A percentile compares a stretch with the other conserved stretches of the same genome.
phyloP scores from a whole-genome alignment of 2,113 vertebrate species.

The Suricata suricatta region DNA sequence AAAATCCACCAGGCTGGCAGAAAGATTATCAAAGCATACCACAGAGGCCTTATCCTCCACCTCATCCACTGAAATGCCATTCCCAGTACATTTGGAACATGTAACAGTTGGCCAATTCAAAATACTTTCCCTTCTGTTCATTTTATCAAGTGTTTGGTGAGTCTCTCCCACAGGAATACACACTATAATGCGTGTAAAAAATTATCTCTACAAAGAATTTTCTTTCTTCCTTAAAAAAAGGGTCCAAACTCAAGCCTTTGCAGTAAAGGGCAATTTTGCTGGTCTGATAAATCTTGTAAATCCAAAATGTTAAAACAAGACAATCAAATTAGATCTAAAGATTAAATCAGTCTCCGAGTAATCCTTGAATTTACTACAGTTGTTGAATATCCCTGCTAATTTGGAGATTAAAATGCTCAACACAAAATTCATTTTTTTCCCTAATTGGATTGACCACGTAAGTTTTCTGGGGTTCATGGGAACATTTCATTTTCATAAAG shows the following conservation, averaged over 20 bases:
- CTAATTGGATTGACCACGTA: neutral
- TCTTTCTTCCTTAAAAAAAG: neutral
- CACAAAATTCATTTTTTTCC: conserved; percentile 5
- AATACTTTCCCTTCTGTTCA: neutral
- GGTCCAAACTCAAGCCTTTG: neutral
- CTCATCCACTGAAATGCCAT: neutral
- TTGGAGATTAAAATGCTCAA: conserved; percentile 41
- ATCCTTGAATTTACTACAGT: neutral
- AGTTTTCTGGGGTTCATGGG: neutral
- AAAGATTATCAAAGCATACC: neutral
- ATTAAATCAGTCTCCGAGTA: neutral
- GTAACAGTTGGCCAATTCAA: neutral
- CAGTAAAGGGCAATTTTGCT: neutral
- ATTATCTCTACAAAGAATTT: neutral
- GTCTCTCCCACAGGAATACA: neutral
- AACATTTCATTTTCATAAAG: conserved; percentile 27
- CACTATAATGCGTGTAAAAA: neutral
- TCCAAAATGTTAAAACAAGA: conserved; percentile 21
- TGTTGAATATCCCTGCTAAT: neutral
- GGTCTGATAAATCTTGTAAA: conserved; percentile 8
- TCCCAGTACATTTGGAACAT: neutral
- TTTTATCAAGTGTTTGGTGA: neutral
- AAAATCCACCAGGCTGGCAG: neutral
- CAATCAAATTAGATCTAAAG: neutral
- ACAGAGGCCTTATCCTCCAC: neutral